These are phyloP conservation scores for Nibea coibor DNA, from an alignment of 2,113 vertebrate genomes.

Conservation along the genomic window DNA sequence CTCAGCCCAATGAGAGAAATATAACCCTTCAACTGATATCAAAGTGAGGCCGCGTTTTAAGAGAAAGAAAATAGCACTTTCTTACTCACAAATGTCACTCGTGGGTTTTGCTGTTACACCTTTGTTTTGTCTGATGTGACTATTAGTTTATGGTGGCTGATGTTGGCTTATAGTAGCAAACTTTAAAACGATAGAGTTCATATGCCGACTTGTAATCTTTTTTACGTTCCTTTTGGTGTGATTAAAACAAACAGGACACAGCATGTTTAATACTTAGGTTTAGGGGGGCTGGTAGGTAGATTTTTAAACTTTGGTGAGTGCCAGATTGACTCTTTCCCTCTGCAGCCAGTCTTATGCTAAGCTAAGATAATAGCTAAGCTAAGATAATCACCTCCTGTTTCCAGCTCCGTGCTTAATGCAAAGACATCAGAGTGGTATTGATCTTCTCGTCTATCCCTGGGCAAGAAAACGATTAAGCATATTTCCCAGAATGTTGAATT, in stretches of 20 bases:
- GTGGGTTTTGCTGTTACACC: neutral
- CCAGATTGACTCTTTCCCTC: neutral
- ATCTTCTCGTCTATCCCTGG: neutral
- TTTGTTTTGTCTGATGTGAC: constrained; percentile 9
- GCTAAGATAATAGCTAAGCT: constrained; percentile 9
- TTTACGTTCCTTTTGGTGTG: neutral
- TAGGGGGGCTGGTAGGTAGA: neutral
- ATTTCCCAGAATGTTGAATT: neutral
- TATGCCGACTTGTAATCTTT: neutral
- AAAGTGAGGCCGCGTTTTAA: neutral
- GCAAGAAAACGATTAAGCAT: neutral
- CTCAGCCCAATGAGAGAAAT: constrained; percentile 13
- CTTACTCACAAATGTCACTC: neutral
- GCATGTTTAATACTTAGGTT: neutral
- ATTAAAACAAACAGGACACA: neutral
- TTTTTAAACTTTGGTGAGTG: neutral
- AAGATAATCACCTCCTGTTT: neutral
- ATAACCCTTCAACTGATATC: neutral
- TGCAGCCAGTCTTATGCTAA: constrained; percentile 1
- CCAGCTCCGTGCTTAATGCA: neutral
- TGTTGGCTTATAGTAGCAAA: neutral
- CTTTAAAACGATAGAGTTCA: neutral
- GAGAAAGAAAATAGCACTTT: neutral
- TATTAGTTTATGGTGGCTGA: neutral
- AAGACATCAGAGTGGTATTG: neutral